Base-by-base conservation (phyloP, 2,888 invertebrate species). In the Tipula unca region DNA sequence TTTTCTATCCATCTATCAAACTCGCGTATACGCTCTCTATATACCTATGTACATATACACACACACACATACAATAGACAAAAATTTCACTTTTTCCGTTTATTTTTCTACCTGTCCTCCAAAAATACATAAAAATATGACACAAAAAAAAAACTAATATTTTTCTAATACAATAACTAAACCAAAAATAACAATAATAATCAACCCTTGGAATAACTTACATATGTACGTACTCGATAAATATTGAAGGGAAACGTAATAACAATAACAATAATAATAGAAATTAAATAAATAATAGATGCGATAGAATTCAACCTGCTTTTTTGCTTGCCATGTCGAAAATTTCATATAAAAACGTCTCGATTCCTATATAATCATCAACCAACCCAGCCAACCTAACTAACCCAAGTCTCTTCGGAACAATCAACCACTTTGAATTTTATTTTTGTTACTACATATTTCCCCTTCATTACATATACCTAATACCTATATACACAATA, bases 221-320 rank as follows among this genome's bases (percentile, higher is more conserved):
- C 17, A 48, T n/a, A 48, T 0, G 3, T 2, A 17, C 25, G 25
- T 25, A 25, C 69, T 69, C 69, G 69, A 69, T 25, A 42, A 3
- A 48, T 69, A 69, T 25, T 69, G 10, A 69, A 69, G 69, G 69
- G 69, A 69, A 69, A 25, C 69, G 69, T 69, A 69, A 69, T 69
- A 25, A 6, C 6, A 32, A 32, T 32, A 32, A 32, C 5, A 32
- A 32, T 32, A 32, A 69, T 69, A 69, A 69, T 25, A 69, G 10
- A 69, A 69, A 69, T 25, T 25, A 69, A 69, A 69, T 69, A 69
- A 69, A 69, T 69, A 69, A 69, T 69, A 69, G 69, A 69, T 69
- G 69, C 69, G 69, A 69, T 69, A 69, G 69, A 69, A 69, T 69
- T 69, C 69, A 69, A 69, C 69, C 69, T 69, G 69, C 69, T 69